Evolutionary conservation across 2,888 invertebrate genomes (phyloP).

Genomic region (Thereva unica): DNA sequence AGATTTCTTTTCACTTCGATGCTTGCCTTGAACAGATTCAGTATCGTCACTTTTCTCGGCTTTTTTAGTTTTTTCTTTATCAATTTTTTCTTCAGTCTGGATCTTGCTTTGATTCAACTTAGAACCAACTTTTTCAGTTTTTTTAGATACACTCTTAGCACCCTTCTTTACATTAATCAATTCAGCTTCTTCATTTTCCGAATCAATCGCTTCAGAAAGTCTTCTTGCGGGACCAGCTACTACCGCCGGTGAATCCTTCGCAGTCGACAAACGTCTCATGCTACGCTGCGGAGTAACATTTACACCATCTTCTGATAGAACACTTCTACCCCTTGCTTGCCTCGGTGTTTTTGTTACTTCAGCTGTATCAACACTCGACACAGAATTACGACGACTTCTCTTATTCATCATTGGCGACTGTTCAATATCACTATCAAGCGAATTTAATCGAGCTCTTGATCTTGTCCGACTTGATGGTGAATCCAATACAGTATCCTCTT

Average conservation of each 20-base stretch:
- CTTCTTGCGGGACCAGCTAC: not conserved
- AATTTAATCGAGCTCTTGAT: constrained; percentile 44
- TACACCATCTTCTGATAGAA: constrained; percentile 32
- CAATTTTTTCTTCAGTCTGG: too few relatives aligned
- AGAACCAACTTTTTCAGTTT: not conserved
- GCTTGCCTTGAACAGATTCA: too few relatives aligned
- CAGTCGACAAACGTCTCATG: not conserved
- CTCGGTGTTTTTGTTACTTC: constrained; percentile 9
- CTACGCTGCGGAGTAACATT: constrained; percentile 27
- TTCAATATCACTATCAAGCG: constrained; percentile 45
- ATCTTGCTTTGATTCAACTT: too few relatives aligned
- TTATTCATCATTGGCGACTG: constrained; percentile 40
- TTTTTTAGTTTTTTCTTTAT: too few relatives aligned
- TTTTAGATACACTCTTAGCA: not conserved
- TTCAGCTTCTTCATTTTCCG: not conserved
- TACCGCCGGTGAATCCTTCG: not conserved
- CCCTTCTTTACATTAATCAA: not conserved
- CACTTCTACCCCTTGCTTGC: constrained; percentile 18
- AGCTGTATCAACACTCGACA: constrained; percentile 43
- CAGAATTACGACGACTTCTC: constrained; percentile 45
- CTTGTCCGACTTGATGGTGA: constrained; percentile 47
- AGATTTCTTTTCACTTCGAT: not conserved
- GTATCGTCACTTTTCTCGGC: too few relatives aligned
- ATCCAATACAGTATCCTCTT: constrained; percentile 44
- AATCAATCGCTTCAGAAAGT: not conserved